Base-by-base conservation (phyloP, 2,888 invertebrate species). In the Mechanitis mazaeus region DNA sequence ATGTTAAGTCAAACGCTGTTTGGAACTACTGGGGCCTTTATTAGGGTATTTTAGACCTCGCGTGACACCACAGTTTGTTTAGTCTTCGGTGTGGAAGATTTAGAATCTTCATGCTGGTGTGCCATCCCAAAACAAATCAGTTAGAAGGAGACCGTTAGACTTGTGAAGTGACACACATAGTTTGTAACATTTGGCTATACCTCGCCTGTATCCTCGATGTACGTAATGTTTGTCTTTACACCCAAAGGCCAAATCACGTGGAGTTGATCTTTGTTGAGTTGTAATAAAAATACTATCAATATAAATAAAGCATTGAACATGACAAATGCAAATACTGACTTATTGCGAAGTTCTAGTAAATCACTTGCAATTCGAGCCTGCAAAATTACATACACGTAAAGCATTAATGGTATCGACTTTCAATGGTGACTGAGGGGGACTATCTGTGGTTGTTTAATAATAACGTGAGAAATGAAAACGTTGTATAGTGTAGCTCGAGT, bases 251-350 rank as follows among this genome's bases (percentile, higher is more conserved):
- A 98, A 92, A 97, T 94, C 91, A 98, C 95, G 92, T 98, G 97
- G 87, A 98, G 94, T 91, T 96, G 96, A 92, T 98, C 97, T 94
- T 98, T 98, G 93, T 98, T 98, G 91, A 98, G 94, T 94, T 99
- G 98, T 87, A 99, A 95, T 90, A 99, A 95, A 92, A 99, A 97
- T 83, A 99, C 98, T 91, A 98, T 96, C 92, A 99, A 94, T 87
- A 98, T 97, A 94, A 98, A 99, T 84, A 99, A 94, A 89, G 98
- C 97, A 94, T 99, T 99, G 93, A 98, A 95, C 98, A 99, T 98
- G 92, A 98, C 96, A 94, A 98, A 98, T 84, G 96, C 97, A 91
- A 98, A 97, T 81, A 97, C 97, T 80, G 97, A 96, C 90, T 98
- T 97, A 94, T 98, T 98, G 83, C 98, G 93, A 83, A 98, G 94